Base-by-base conservation (phyloP, 2,797 vertebrate genomes). In the Gambelia wislizenii region DNA sequence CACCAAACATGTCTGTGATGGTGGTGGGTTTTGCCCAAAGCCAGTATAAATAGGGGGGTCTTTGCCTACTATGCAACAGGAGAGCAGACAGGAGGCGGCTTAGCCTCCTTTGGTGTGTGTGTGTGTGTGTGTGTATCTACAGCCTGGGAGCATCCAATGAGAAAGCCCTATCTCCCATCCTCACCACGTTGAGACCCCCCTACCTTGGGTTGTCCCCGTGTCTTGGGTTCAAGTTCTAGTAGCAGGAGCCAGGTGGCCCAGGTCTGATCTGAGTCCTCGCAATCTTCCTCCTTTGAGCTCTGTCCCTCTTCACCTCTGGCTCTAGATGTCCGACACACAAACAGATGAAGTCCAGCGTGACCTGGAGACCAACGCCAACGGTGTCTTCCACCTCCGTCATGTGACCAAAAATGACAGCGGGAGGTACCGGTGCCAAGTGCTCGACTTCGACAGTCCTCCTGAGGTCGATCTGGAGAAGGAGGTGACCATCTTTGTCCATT, bases 401-500 rank as follows among this genome's bases (percentile, higher is more conserved):
- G 95, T 97, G 44, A 95, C 93, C 27, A 97, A 97, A 72, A 76
- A 87, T 0, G 96, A 97, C 33, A 82, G 88, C 0, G 98, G 97
- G 0, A 22, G 36, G 1, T 98, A 98, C n/a, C 91, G 0, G 47
- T 98, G 98, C 93, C 84, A 79, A 0, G 97, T 95, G 1, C 92
- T 86, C 0, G 98, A 98, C 87, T 98, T 94, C 0, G 97, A 98
- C 0, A 95, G 96, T 0, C n/a, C 96, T 0, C 95, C 96, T 0
- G 93, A 94, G 0, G 94, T 89, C 0, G 72, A 97, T 4, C 96
- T 98, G 47, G 93, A 16, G 27, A 94, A 93, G 78, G 91, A 64
- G 0, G 89, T 97, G 87, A 76, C 1, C 69, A 94, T 98, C n/a
- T 30, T 0, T 0, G 97, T 98, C 77, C 88, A 97, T 90, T 98